phyloP scores from a whole-genome alignment of 2,797 vertebrate species.

The Trachops cirrhosus region DNA sequence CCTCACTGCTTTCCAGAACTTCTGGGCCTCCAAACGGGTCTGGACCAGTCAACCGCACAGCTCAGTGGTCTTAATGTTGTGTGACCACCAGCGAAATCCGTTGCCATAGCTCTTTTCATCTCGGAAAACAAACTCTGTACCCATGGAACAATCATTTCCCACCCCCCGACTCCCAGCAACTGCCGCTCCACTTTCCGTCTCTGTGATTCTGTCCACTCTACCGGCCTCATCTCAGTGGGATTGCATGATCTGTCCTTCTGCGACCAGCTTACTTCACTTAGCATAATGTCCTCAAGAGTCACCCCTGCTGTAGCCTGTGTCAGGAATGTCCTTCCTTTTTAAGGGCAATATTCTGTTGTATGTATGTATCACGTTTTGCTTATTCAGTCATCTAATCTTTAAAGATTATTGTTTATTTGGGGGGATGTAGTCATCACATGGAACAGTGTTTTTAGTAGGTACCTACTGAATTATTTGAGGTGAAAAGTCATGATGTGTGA shows the following conservation, averaged over 20 bases:
- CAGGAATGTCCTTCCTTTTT: not conserved
- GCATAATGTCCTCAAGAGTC: not conserved
- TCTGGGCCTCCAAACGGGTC: not conserved
- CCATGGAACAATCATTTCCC: not conserved
- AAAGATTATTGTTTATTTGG: not conserved
- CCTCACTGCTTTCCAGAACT: not conserved
- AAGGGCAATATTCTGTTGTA: not conserved
- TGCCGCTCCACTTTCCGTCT: not conserved
- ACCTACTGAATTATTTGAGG: not conserved
- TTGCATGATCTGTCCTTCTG: not conserved
- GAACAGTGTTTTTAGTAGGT: not conserved
- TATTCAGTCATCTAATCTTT: not conserved
- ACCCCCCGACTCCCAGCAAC: not conserved
- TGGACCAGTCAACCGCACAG: not conserved
- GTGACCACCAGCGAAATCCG: not conserved
- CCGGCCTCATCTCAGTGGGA: not conserved
- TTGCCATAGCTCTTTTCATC: not conserved
- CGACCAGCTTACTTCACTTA: not conserved
- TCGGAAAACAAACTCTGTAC: not conserved
- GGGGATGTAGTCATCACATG: not conserved
- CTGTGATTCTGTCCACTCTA: not conserved
- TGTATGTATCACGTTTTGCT: not conserved
- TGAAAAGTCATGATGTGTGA: not conserved
- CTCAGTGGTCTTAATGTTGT: not conserved
- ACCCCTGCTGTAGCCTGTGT: not conserved